These are phyloP conservation scores for Pseudomyrmex pallidus DNA, from an alignment of 1,140 invertebrate species.

Conservation along the genomic window DNA sequence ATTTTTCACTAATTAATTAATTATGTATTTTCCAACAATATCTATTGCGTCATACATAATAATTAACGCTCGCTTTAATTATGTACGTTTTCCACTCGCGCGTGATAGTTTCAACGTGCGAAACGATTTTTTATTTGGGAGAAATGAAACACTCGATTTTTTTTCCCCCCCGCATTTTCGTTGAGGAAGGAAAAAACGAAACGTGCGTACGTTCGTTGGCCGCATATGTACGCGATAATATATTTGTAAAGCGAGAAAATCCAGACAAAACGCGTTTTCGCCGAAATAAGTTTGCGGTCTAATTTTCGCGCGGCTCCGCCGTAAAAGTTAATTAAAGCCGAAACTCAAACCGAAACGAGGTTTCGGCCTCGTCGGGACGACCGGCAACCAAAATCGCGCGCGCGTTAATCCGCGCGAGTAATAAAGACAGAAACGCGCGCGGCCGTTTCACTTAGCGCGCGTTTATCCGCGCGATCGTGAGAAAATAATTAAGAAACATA, in stretches of 20 bases:
- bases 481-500: slow-evolving; percentile 59
- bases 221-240: no score
- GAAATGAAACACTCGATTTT: no score
- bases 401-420: slow-evolving; percentile 14
- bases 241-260: slow-evolving; percentile 28
- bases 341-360: slow-evolving; percentile 20
- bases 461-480: slow-evolving; percentile 36
- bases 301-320: slow-evolving; percentile 47
- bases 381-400: neutral
- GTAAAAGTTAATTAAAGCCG: slow-evolving; percentile 68
- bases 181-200: no score
- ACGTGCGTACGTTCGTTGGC: no score
- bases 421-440: slow-evolving; percentile 41
- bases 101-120: no score
- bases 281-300: slow-evolving; percentile 1
- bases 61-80: no score
- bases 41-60: no score
- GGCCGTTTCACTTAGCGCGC: slow-evolving; percentile 49
- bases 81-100: no score
- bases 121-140: no score
- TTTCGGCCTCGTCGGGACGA: neutral
- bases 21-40: neutral
- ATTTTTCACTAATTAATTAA: slow-evolving; percentile 22
- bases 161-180: no score
- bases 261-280: neutral